Conservation (phyloP, 92 coral and sea anemone species). For the Zoanthus sociatus region DNA sequence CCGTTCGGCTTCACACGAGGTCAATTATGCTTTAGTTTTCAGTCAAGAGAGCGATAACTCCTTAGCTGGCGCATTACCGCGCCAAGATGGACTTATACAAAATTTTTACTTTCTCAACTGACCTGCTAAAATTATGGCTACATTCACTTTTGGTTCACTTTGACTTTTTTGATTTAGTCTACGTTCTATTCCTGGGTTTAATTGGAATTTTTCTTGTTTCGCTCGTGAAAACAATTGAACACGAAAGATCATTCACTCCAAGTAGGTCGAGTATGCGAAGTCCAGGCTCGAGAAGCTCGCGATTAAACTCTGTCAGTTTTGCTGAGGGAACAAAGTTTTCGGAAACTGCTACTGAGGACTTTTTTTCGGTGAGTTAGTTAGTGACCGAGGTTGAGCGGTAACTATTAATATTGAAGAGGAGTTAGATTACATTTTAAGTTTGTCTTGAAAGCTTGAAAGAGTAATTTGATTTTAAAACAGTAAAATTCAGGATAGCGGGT, state of each 20-base stretch:
- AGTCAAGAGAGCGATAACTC: too few relatives aligned
- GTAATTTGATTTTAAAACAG: background rate
- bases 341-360: constrained; percentile 47
- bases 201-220: constrained; percentile 65
- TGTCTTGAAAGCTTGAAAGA: background rate
- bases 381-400: background rate
- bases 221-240: constrained; percentile 6
- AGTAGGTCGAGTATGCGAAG: constrained; percentile 32
- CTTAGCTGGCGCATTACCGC: background rate
- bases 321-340: constrained; percentile 87
- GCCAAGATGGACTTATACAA: background rate
- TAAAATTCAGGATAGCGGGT: background rate
- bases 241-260: constrained; percentile 3
- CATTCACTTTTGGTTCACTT: constrained; percentile 55
- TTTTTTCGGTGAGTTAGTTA: constrained; percentile 67
- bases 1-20: too few relatives aligned
- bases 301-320: constrained; percentile 74
- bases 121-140: constrained; percentile 17
- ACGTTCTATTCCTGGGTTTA: constrained; percentile 73
- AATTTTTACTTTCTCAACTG: constrained; percentile 27
- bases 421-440: background rate
- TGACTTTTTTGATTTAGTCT: constrained; percentile 57
- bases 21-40: too few relatives aligned
- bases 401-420: too few relatives aligned
- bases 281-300: constrained; percentile 9